Evolutionary conservation across 2,113 vertebrate species (phyloP), one percentile per base, ranked within the genome.

Genomic region (Notarius quadriscutis): DNA sequence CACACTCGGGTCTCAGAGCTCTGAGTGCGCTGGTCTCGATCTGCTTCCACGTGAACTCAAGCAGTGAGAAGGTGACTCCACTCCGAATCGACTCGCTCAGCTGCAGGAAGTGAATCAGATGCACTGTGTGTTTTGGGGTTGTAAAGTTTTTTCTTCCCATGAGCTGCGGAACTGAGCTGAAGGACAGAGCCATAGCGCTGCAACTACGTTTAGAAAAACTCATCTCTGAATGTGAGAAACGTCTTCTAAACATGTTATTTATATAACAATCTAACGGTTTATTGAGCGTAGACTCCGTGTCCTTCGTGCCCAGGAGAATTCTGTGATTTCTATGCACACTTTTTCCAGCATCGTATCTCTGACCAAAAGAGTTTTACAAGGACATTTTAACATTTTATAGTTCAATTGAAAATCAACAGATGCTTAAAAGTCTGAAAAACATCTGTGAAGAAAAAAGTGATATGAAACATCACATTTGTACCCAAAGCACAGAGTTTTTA

Each of bases 361-460:
- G 20, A 75, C 8, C 48, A 11, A 50, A 50, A 15, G 11, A 10
- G 25, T 57, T 79, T 80, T 58, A 58, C 55, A 7, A 58, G 78
- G 15, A 79, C 5, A 2, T 57, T 79, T 78, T n/a, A 55, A n/a
- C 25, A 15, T 55, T 57, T 80, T 80, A 34, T 78, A 78, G 50
- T 55, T 78, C 27, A 51, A 80, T 34, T 58, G n/a, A 80, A 30
- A 80, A 30, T 58, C 77, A 58, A 17, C 75, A 78, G 51, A 79
- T 57, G 75, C 30, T 5, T n/a, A 78, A 53, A 78, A 53, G 50
- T 77, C 14, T 18, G 7, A 55, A 78, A 78, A 78, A 78, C 75
- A 78, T 78, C 75, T 78, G 78, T 27, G n/a, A 10, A 1, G 15
- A 55, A 58, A 5, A 50, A 34, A 48, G 53, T 2, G 11, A n/a